Conservation (phyloP, 2,888 invertebrate genomes). For the Yponomeuta sedellus region DNA sequence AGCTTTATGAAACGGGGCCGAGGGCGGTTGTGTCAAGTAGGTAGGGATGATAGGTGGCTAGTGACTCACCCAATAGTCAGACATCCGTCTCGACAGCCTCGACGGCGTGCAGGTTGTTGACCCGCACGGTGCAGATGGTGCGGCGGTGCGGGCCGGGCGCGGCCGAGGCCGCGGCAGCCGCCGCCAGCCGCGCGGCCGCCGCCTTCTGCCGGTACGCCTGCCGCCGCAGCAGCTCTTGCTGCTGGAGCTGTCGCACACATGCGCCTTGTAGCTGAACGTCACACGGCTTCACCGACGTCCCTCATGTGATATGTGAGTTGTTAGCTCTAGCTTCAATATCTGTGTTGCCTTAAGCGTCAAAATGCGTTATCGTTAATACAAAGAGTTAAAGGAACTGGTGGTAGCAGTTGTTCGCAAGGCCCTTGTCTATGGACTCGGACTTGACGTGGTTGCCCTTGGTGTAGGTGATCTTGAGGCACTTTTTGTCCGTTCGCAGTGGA, state of each 20-base stretch:
- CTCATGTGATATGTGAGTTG: background rate
- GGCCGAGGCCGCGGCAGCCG: slow-evolving; percentile 11
- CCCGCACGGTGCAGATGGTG: slow-evolving; percentile 60
- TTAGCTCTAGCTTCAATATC: background rate
- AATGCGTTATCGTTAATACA: background rate
- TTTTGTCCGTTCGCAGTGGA: background rate
- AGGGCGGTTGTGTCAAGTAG: too few species aligned
- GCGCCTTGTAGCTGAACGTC: slow-evolving; percentile 10
- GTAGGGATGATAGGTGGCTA: too few species aligned
- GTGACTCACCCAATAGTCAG: slow-evolving; percentile 90
- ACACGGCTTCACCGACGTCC: slow-evolving; percentile 4
- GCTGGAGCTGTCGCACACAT: slow-evolving; percentile 40
- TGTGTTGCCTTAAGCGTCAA: background rate
- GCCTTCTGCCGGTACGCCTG: slow-evolving; percentile 22
- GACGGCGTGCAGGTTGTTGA: slow-evolving; percentile 77
- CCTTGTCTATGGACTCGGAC: slow-evolving; percentile 1
- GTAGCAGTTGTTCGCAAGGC: background rate
- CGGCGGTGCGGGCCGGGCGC: slow-evolving; percentile 32
- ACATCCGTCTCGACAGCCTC: slow-evolving; percentile 96
- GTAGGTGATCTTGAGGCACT: slow-evolving; percentile 5
- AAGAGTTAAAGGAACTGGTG: background rate
- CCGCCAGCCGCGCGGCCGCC: slow-evolving; percentile 11
- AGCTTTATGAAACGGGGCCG: too few species aligned
- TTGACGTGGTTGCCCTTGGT: slow-evolving; percentile 1
- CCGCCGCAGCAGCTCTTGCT: slow-evolving; percentile 41